These are phyloP conservation scores for Drosophila hydei DNA, from an alignment of 1,140 invertebrate genomes.

Conservation along the genomic window DNA sequence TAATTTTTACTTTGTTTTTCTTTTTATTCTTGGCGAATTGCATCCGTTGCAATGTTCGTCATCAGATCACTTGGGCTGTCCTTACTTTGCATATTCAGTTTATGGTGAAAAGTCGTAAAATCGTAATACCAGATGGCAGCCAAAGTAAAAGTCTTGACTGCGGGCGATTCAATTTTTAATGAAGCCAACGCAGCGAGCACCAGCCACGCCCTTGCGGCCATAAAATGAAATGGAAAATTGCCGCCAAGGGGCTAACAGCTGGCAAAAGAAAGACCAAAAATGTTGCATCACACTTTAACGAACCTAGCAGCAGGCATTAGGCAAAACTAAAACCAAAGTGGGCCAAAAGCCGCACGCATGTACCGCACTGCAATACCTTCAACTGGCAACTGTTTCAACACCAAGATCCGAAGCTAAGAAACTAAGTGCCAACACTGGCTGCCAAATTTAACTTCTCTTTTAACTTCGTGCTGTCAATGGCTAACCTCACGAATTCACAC, in stretches of 20 bases:
- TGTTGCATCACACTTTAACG: constrained; percentile 41
- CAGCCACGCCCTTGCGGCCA: constrained; percentile 25
- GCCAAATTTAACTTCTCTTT: neutral
- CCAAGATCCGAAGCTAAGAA: neutral
- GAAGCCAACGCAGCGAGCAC: constrained; percentile 27
- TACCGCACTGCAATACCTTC: neutral
- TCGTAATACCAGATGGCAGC: constrained; percentile 28
- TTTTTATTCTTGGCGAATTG: too few relatives aligned
- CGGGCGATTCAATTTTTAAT: constrained; percentile 49
- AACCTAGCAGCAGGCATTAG: constrained; percentile 35
- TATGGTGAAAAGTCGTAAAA: constrained; percentile 10
- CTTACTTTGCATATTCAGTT: constrained; percentile 13
- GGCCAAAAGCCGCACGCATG: constrained; percentile 9
- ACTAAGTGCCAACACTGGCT: neutral
- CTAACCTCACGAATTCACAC: neutral
- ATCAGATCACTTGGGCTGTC: neutral
- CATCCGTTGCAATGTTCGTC: neutral
- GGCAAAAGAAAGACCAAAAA: constrained; percentile 21
- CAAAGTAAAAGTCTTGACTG: constrained; percentile 45
- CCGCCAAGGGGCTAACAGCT: constrained; percentile 29
- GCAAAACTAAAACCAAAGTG: constrained; percentile 32
- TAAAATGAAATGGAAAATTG: constrained; percentile 46
- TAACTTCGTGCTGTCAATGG: neutral
- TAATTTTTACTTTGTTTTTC: too few relatives aligned
- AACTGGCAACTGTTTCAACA: neutral